Conservation (phyloP, 1,140 invertebrate genomes). For the Calycopis cecrops region DNA sequence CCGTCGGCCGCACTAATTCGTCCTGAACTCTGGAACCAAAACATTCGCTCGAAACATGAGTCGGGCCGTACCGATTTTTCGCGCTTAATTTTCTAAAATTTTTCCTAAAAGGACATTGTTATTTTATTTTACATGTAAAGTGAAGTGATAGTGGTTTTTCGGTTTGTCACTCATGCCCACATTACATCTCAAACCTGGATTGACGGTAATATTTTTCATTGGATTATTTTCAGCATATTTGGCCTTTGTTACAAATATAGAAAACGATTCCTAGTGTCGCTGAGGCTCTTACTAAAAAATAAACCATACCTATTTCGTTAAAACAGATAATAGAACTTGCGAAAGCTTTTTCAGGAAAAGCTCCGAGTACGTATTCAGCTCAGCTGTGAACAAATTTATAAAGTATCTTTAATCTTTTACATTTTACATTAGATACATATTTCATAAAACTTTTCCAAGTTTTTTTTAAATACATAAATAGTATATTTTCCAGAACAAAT, state of each 20-base stretch:
- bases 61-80: constrained; percentile 52
- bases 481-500: no score
- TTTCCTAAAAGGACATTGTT: constrained; percentile 34
- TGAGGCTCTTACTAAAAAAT: neutral
- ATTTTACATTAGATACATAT: no score
- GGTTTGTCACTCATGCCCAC: constrained; percentile 59
- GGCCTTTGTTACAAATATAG: constrained; percentile 49
- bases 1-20: constrained; percentile 38
- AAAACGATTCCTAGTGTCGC: constrained; percentile 11
- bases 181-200: constrained; percentile 68
- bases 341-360: no score
- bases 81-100: constrained; percentile 48
- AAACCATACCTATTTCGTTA: neutral
- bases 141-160: constrained; percentile 43
- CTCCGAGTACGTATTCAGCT: no score
- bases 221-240: constrained; percentile 36
- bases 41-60: constrained; percentile 61
- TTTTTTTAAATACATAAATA: no score
- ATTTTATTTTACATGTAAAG: constrained; percentile 38
- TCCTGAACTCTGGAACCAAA: constrained; percentile 40
- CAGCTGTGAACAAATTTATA: no score
- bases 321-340: neutral
- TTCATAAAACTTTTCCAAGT: no score
- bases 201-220: constrained; percentile 55
- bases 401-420: no score